phyloP scores from a whole-genome alignment of 1,140 invertebrate genomes.

The Drosophila pallidifrons region DNA sequence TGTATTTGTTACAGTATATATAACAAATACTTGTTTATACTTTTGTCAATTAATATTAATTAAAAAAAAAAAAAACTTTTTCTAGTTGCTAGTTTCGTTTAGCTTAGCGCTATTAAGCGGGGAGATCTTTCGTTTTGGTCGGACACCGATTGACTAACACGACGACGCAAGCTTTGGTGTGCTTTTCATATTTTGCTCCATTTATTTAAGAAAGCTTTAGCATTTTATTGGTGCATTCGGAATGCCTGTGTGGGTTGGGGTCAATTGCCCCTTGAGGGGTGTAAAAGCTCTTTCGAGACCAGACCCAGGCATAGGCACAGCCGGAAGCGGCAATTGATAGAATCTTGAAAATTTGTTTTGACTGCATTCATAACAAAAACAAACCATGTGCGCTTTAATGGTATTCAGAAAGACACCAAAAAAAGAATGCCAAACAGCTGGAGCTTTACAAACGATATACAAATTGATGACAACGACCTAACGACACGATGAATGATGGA shows the following conservation, averaged over 20 bases:
- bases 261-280: constrained; percentile 32
- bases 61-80: constrained; percentile 46
- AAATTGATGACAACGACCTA: constrained; percentile 60
- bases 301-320: constrained; percentile 11
- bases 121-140: constrained; percentile 85
- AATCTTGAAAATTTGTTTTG: constrained; percentile 48
- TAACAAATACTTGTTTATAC: constrained; percentile 1
- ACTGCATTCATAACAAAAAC: constrained; percentile 68
- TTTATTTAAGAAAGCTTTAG: constrained; percentile 78
- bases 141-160: constrained; percentile 84
- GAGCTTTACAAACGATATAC: constrained; percentile 57
- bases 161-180: constrained; percentile 59
- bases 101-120: constrained; percentile 46
- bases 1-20: constrained; percentile 27
- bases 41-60: constrained; percentile 47
- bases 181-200: constrained; percentile 65
- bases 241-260: constrained; percentile 21
- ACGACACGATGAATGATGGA: constrained; percentile 66
- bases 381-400: constrained; percentile 28
- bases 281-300: constrained; percentile 47
- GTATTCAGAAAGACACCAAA: constrained; percentile 8
- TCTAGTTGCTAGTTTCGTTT: constrained; percentile 68
- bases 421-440: constrained; percentile 41
- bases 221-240: constrained; percentile 69
- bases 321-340: constrained; percentile 68